A percentile compares a stretch with the other conserved stretches of the same genome.
Conservation (phyloP, 1,140 invertebrate species). For the Cecropterus lyciades region DNA sequence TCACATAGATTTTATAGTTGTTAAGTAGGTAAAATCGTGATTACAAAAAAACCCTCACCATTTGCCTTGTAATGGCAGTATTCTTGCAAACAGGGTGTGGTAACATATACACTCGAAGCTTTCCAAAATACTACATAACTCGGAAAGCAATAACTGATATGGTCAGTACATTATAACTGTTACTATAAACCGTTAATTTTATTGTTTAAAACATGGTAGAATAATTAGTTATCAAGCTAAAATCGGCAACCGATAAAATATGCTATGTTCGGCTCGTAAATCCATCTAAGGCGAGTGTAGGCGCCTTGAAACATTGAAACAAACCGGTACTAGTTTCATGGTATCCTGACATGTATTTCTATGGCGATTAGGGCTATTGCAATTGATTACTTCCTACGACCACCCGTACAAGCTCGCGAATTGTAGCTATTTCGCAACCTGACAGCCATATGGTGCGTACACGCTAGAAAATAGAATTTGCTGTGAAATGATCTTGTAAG, state of each 20-base stretch:
- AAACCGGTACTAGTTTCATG: background rate
- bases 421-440: constrained; percentile 34
- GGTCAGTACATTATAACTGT: background rate
- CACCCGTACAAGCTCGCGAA: constrained; percentile 23
- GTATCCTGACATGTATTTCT: constrained; percentile 23
- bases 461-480: constrained; percentile 4
- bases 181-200: background rate
- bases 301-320: constrained; percentile 34
- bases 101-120: too few relatives aligned
- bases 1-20: too few relatives aligned
- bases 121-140: too few relatives aligned
- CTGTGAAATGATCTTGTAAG: constrained; percentile 14
- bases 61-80: too few relatives aligned
- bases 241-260: constrained; percentile 43
- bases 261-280: constrained; percentile 37
- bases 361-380: constrained; percentile 14
- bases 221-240: constrained; percentile 37
- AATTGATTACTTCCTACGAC: constrained; percentile 23
- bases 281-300: constrained; percentile 43
- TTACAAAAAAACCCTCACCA: too few relatives aligned
- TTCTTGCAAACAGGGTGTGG: too few relatives aligned
- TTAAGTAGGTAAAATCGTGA: too few relatives aligned
- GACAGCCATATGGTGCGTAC: constrained; percentile 35
- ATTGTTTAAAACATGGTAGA: constrained; percentile 5
- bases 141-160: background rate